Evolutionary conservation across 2,888 invertebrate species (phyloP), one percentile per base, ranked within the genome.

Genomic region (Odontomyia ornata): DNA sequence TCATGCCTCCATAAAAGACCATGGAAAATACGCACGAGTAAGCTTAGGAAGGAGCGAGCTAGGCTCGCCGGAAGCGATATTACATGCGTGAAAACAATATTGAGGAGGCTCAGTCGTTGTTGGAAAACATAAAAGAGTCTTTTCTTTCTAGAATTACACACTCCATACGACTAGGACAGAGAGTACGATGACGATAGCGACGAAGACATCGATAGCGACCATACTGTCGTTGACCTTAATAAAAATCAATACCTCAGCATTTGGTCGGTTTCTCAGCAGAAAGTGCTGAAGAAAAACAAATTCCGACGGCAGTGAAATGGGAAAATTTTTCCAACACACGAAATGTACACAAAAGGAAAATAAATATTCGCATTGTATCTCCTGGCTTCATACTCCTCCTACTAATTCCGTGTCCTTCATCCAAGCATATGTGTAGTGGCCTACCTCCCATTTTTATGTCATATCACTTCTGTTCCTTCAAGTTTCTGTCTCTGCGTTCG

Each of bases 231-330:
- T 75, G 72, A 65, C 76, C 78, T 78, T 72, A 64, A 78, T 78
- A 78, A 78, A 78, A 78, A 78, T 78, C 78, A 78, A 78, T 78
- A 78, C 56, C 69, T 27, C 43, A 28, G 71, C 72, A 72, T 78
- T 78, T 73, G 25, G 72, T 76, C 56, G 76, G 72, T 72, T 65
- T 73, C 73, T 36, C n/a, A 25, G 21, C 11, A 73, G 5, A 36
- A 36, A 36, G 5, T n/a, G n/a, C 36, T 5, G 36, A 36, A 36
- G 9, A 36, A 36, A 36, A n/a, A n/a, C n/a, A n/a, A n/a, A n/a
- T n/a, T n/a, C n/a, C 36, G 36, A 36, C 36, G 36, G 36, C 36
- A 36, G 36, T 36, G 9, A 36, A 36, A 11, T 15, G 23, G 30
- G 43, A 67, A 69, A 46, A 13, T 47, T 30, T 65, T 65, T 65